A percentile compares a stretch with the other conserved stretches of the same genome.
phyloP scores from a whole-genome alignment of 1,140 invertebrate genomes.

The Magallana ariakensis region DNA sequence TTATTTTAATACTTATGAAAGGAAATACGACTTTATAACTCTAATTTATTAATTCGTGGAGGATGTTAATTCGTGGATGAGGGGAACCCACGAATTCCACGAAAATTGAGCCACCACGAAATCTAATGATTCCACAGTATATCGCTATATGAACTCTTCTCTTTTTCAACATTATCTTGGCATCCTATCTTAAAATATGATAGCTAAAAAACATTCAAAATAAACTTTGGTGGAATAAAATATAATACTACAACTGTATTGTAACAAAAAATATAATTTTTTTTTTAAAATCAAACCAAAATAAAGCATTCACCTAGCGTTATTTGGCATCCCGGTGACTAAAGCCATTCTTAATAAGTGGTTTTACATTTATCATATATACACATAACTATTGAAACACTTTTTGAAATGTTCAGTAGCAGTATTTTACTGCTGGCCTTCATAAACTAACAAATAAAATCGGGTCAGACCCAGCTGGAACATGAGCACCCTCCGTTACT shows the following conservation, averaged over 20 bases:
- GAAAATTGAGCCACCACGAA: no score
- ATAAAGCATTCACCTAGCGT: neutral
- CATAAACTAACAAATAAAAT: neutral
- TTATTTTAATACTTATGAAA: no score
- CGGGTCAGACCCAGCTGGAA: neutral
- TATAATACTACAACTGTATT: neutral
- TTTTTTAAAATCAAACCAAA: neutral
- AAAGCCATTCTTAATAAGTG: neutral
- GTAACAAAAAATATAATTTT: neutral
- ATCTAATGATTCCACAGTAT: no score
- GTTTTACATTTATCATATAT: no score
- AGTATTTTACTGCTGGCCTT: no score
- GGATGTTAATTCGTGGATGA: no score
- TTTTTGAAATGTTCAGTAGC: no score
- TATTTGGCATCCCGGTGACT: neutral
- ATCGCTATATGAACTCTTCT: neutral
- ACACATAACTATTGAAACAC: no score
- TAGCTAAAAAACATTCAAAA: neutral
- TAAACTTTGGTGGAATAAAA: conserved; percentile 36
- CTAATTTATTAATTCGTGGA: no score
- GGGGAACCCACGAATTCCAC: no score
- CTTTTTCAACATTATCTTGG: neutral
- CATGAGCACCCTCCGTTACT: neutral
- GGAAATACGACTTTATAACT: no score
- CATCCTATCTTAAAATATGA: conserved; percentile 8